These are phyloP conservation scores for Nomada fucata DNA, from an alignment of 2,888 invertebrate genomes.

Conservation along the genomic window DNA sequence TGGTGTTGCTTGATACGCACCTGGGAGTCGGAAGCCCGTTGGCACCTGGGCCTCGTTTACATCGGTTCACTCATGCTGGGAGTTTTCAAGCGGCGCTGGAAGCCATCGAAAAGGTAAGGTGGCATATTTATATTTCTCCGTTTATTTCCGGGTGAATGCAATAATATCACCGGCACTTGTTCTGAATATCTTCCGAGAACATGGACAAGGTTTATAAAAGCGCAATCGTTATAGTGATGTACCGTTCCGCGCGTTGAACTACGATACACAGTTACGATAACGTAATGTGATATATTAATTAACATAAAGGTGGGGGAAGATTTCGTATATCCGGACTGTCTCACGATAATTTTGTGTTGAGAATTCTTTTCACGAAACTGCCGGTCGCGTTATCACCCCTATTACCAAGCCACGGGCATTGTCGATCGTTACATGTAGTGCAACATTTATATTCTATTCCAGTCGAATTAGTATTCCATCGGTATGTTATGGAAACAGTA, in stretches of 20 bases:
- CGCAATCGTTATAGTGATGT: too few relatives aligned
- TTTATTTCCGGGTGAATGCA: too few relatives aligned
- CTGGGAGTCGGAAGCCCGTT: slow-evolving; percentile 71
- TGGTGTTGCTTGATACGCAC: slow-evolving; percentile 67
- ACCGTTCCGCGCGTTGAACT: not conserved
- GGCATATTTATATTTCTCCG: not conserved
- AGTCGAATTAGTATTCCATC: too few relatives aligned
- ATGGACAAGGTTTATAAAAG: too few relatives aligned
- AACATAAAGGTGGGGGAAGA: not conserved
- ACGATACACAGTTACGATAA: not conserved
- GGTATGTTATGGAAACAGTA: too few relatives aligned
- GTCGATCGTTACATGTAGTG: not conserved
- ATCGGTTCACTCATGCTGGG: slow-evolving; percentile 79
- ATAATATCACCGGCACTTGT: too few relatives aligned
- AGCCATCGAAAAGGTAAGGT: slow-evolving; percentile 80
- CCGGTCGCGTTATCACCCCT: not conserved
- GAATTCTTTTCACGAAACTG: not conserved
- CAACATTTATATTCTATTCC: too few relatives aligned
- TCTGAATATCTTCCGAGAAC: too few relatives aligned
- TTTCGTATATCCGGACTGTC: not conserved
- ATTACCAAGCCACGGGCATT: not conserved
- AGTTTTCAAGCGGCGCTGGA: slow-evolving; percentile 82
- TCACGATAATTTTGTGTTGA: not conserved
- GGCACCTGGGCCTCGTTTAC: slow-evolving; percentile 71
- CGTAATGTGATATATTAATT: slow-evolving; percentile 11